phyloP scores from a whole-genome alignment of 2,888 invertebrate species.

The Caenorhabditis drosophilae region DNA sequence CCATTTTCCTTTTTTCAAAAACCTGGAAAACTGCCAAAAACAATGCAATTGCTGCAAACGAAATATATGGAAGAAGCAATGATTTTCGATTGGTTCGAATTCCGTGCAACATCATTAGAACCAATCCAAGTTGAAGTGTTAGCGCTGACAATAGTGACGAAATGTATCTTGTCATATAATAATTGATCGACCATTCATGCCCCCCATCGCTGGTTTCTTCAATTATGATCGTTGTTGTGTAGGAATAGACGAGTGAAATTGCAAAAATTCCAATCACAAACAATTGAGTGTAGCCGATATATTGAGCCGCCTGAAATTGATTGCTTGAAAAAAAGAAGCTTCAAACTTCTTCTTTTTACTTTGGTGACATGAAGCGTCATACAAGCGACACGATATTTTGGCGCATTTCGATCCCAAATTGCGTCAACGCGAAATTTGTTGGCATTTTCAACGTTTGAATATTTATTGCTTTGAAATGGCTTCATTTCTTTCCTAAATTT shows the following conservation, averaged over 20 bases:
- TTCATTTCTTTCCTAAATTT: neutral
- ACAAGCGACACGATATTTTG: constrained; percentile 64
- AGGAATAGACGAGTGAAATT: constrained; percentile 50
- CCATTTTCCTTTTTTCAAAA: neutral
- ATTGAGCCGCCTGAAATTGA: constrained; percentile 50
- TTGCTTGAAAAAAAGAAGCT: constrained; percentile 2
- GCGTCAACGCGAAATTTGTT: constrained; percentile 47
- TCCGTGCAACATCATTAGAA: constrained; percentile 66
- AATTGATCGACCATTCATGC: constrained; percentile 24
- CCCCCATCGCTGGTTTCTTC: constrained; percentile 13
- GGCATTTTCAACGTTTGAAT: neutral
- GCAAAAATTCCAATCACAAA: constrained; percentile 61
- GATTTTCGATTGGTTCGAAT: constrained; percentile 57
- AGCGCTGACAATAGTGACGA: constrained; percentile 50
- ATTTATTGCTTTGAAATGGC: neutral
- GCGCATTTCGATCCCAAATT: constrained; percentile 65
- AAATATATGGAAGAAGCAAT: constrained; percentile 64
- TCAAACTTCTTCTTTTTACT: too few relatives aligned
- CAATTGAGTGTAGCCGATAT: constrained; percentile 66
- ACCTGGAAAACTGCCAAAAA: constrained; percentile 51
- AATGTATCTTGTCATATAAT: constrained; percentile 42
- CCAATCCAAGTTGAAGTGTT: constrained; percentile 50
- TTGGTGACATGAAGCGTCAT: constrained; percentile 62
- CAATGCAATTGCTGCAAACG: constrained; percentile 57
- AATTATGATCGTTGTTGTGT: constrained; percentile 24